Evolutionary conservation across 2,797 vertebrate genomes (phyloP), one percentile per base, ranked within the genome.

Genomic region (Pseudomugil gertrudae): DNA sequence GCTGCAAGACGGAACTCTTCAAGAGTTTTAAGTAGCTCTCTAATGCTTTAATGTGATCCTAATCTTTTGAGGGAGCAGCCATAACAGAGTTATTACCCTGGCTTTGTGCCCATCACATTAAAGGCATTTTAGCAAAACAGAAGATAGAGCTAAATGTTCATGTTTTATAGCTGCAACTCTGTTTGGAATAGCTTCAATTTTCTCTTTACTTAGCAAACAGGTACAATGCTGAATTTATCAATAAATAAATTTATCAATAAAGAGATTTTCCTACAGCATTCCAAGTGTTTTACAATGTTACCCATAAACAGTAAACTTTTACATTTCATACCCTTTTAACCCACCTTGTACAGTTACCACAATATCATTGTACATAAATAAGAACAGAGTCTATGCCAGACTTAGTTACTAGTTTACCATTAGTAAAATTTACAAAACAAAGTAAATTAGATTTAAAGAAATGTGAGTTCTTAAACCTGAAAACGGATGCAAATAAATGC

Each of bases 151-250:
- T 6, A 32, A 51, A 63, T 48, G 26, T 59, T 32, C 19, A 38
- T 57, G 24, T 59, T 78, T 76, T 69, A 74, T 48, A 57, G 32
- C 23, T 36, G 24, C 0, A 0, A 57, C 17, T 69, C 53, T 67
- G 53, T 70, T 63, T 45, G 8, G 27, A 26, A 54, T 53, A 36
- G 23, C 23, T 62, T 51, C 56, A 13, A 50, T 47, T 5, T 57
- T 32, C 30, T n/a, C 17, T 68, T 14, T 60, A 40, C 9, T 63
- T 23, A 24, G 7, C 15, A 38, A 17, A 36, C 35, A 36, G 50
- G 9, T 52, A 13, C 24, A 1, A 17, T 43, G 9, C 1, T 45
- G 43, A 21, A 45, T 45, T 21, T 9, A 45, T 9, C n/a, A 45
- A 38, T 38, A 15, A 38, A 40, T 14, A 32, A 2, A 13, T 11